phyloP scores from a whole-genome alignment of 2,888 invertebrate species.

The Leptogaster cylindrica region DNA sequence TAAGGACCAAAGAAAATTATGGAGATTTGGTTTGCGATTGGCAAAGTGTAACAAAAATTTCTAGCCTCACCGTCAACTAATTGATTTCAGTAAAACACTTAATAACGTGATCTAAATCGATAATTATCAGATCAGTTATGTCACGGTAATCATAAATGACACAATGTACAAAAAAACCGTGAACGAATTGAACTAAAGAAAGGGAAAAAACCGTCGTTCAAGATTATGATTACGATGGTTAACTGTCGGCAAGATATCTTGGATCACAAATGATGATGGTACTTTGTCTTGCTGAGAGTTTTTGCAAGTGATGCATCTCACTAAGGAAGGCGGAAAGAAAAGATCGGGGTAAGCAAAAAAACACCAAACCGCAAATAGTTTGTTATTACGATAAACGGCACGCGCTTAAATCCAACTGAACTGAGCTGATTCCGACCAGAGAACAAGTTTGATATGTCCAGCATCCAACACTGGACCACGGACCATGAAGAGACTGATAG shows the following conservation, averaged over 20 bases:
- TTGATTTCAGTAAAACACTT: neutral
- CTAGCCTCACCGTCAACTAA: conserved; percentile 2
- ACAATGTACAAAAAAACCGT: conserved; percentile 8
- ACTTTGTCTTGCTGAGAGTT: too few species aligned
- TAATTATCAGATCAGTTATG: conserved; percentile 22
- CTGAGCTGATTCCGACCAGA: conserved; percentile 2
- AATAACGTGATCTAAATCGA: conserved; percentile 21
- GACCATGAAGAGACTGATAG: neutral
- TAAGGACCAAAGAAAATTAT: too few species aligned
- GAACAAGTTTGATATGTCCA: neutral
- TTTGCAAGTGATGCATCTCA: conserved; percentile 9
- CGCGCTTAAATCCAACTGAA: conserved; percentile 31
- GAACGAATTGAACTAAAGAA: conserved; percentile 1
- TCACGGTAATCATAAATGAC: conserved; percentile 10
- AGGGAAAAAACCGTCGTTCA: neutral
- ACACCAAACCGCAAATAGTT: conserved; percentile 20
- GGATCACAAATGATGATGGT: conserved; percentile 32
- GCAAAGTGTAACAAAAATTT: too few species aligned
- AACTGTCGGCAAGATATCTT: conserved; percentile 8
- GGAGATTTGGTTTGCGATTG: too few species aligned
- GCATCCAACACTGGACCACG: neutral
- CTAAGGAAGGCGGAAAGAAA: conserved; percentile 1
- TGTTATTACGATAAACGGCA: conserved; percentile 35
- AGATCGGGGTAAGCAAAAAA: conserved; percentile 27
- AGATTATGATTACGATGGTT: neutral